These are phyloP conservation scores for Oceanites oceanicus DNA, from an alignment of 2,113 vertebrate genomes.

Conservation along the genomic window DNA sequence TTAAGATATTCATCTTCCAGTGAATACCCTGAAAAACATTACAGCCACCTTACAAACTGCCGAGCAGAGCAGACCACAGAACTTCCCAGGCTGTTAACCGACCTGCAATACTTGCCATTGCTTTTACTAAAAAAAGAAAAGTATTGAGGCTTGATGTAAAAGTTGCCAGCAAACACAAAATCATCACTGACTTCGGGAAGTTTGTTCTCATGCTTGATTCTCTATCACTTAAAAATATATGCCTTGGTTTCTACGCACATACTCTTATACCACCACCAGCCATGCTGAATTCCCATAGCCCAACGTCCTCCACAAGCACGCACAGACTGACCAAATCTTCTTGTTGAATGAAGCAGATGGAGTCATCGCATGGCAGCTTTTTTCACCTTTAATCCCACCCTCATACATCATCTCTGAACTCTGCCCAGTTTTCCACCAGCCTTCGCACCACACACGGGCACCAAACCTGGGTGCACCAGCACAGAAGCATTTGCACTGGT, in stretches of 20 bases:
- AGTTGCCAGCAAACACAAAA: not conserved
- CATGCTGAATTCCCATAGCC: not conserved
- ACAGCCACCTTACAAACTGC: not conserved
- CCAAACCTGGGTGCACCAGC: not conserved
- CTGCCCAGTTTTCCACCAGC: not conserved
- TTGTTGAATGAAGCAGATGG: not conserved
- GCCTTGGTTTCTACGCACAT: not conserved
- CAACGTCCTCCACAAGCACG: not conserved
- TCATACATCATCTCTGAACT: not conserved
- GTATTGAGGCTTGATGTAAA: not conserved
- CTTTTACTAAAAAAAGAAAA: not conserved
- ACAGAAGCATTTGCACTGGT: not conserved
- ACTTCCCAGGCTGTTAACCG: accelerated
- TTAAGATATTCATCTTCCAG: not conserved
- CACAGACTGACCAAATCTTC: not conserved
- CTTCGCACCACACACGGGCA: not conserved
- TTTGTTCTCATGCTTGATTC: not conserved
- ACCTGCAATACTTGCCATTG: not conserved
- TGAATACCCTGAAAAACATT: not conserved
- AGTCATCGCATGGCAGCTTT: not conserved
- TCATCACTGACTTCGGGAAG: not conserved
- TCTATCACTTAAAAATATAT: not conserved
- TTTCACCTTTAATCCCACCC: not conserved
- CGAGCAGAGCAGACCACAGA: not conserved
- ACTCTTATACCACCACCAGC: not conserved